A percentile compares a stretch with the other conserved stretches of the same genome.
Evolutionary conservation across 1,140 invertebrate genomes (phyloP).

Genomic region (Bombus sibiricus): DNA sequence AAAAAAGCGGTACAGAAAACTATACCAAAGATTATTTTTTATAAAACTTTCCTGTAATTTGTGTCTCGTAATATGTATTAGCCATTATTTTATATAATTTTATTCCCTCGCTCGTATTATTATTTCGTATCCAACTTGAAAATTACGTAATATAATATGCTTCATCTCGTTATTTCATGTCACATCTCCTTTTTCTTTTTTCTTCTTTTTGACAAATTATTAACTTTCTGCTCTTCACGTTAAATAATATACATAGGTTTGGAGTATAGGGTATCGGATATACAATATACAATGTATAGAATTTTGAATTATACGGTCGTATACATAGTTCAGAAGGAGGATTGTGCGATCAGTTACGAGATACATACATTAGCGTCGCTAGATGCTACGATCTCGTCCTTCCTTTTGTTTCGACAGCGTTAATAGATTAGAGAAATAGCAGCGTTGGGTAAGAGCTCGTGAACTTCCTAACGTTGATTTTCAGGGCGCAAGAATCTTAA

Average conservation of each 20-base stretch:
- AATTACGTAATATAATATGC: too few species aligned
- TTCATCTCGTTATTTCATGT: too few species aligned
- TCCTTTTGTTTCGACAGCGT: slow-evolving; percentile 9
- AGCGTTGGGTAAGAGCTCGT: too few species aligned
- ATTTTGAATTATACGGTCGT: slow-evolving; percentile 1
- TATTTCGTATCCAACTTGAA: too few species aligned
- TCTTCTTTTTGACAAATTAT: too few species aligned
- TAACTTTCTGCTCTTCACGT: too few species aligned
- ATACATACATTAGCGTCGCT: slow-evolving; percentile 9
- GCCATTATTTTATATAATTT: not conserved
- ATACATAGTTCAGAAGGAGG: not conserved
- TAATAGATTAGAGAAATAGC: slow-evolving; percentile 17
- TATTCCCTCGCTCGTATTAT: too few species aligned
- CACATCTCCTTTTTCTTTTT: too few species aligned
- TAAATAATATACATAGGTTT: too few species aligned
- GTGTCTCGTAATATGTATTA: too few species aligned
- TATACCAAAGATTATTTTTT: not conserved
- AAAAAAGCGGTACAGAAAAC: not conserved
- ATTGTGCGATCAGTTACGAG: slow-evolving; percentile 15
- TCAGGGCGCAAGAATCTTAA: not conserved
- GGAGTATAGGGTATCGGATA: not conserved
- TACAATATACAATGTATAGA: not conserved
- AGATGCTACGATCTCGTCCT: slow-evolving; percentile 11
- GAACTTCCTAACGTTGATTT: not conserved
- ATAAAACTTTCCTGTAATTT: not conserved